A percentile compares a stretch with the other conserved stretches of the same genome.
These are phyloP conservation scores for Hesperophylax magnus DNA, from an alignment of 1,140 invertebrate genomes.

Conservation along the genomic window DNA sequence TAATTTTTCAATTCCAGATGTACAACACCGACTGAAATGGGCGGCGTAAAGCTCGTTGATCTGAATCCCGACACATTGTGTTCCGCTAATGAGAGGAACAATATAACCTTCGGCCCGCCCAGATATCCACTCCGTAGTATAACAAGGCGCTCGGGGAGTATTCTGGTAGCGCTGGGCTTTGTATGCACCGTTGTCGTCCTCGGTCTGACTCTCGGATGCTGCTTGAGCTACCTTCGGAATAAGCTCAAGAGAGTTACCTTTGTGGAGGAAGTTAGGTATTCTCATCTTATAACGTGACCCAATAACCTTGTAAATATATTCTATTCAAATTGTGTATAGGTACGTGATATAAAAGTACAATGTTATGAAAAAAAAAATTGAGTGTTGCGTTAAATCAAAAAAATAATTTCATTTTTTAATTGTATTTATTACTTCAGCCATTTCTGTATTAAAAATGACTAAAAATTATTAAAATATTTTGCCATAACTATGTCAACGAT, in stretches of 20 bases:
- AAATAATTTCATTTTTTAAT: too few species aligned
- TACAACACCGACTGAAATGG: conserved; percentile 61
- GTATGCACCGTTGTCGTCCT: conserved; percentile 39
- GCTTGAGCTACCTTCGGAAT: conserved; percentile 22
- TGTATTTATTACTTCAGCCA: too few species aligned
- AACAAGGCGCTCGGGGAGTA: not conserved
- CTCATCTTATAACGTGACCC: conserved; percentile 31
- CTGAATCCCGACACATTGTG: conserved; percentile 63
- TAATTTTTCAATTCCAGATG: too few species aligned
- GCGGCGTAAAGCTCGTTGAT: conserved; percentile 64
- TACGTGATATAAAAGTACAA: too few species aligned
- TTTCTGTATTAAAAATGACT: too few species aligned
- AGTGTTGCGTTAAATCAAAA: too few species aligned
- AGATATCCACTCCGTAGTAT: not conserved
- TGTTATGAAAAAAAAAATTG: too few species aligned
- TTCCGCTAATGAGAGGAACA: conserved; percentile 9
- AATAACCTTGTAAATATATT: too few species aligned
- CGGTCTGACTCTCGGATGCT: conserved; percentile 39
- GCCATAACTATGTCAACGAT: too few species aligned
- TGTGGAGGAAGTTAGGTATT: conserved; percentile 39
- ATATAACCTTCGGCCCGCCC: not conserved
- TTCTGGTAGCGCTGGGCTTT: conserved; percentile 42
- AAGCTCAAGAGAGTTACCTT: conserved; percentile 35
- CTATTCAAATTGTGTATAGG: too few species aligned
- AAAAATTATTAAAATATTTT: too few species aligned